These are phyloP conservation scores for Phrynocephalus versicolor DNA, from an alignment of 2,113 vertebrate species.

Conservation along the genomic window DNA sequence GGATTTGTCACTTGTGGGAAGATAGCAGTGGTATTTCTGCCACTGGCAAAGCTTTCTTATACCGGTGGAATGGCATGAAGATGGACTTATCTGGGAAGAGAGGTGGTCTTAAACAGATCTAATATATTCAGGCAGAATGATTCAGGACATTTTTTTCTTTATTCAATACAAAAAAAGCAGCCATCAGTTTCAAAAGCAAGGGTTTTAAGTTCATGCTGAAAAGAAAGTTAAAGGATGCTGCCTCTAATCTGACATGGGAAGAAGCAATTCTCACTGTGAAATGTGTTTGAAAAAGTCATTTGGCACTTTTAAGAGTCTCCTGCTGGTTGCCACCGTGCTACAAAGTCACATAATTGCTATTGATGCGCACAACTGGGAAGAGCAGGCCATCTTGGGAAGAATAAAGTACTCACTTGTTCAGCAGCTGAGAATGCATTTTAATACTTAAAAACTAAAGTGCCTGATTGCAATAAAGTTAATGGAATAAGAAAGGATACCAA, in stretches of 20 bases:
- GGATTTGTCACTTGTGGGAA: no score
- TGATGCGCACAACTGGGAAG: slow-evolving; percentile 37
- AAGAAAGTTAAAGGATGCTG: slow-evolving; percentile 20
- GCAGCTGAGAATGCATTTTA: slow-evolving; percentile 35
- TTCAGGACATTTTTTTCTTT: not conserved
- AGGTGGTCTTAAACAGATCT: not conserved
- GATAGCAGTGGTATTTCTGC: not conserved
- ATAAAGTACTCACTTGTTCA: slow-evolving; percentile 16
- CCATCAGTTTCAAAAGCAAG: not conserved
- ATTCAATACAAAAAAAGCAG: not conserved
- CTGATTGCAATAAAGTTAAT: slow-evolving; percentile 34
- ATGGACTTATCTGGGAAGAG: not conserved
- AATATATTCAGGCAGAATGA: not conserved
- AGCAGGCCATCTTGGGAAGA: slow-evolving; percentile 28
- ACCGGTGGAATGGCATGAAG: not conserved
- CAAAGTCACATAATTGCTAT: slow-evolving; percentile 51
- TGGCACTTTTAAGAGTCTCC: slow-evolving; percentile 44
- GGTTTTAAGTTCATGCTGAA: not conserved
- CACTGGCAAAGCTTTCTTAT: not conserved
- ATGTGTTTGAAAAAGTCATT: slow-evolving; percentile 59
- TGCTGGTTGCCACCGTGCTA: slow-evolving; percentile 35
- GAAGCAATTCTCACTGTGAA: slow-evolving; percentile 53
- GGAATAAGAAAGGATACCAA: slow-evolving; percentile 20
- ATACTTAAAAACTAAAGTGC: not conserved
- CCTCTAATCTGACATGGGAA: slow-evolving; percentile 16